Conservation (phyloP, 1,140 invertebrate genomes). For the Myzus persicae region DNA sequence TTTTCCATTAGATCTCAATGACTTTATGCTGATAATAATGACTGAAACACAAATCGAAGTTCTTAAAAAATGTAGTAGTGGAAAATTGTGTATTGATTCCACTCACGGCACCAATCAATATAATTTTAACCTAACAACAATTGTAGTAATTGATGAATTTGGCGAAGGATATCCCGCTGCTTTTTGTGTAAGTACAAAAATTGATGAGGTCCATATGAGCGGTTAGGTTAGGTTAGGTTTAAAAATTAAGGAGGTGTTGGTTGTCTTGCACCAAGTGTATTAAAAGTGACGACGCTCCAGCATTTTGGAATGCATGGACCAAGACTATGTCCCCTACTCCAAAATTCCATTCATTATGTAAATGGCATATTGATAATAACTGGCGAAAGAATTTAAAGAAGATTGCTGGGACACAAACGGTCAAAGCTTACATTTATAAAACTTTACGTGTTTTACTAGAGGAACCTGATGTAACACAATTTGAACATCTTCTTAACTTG, state of each 20-base stretch:
- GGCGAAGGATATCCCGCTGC: conserved; percentile 29
- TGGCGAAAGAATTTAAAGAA: conserved; percentile 37
- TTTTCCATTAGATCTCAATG: background rate
- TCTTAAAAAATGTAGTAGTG: too few species aligned
- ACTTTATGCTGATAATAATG: conserved; percentile 30
- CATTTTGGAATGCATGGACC: background rate
- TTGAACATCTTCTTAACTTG: background rate
- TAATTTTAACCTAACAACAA: conserved; percentile 51
- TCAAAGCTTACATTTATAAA: background rate
- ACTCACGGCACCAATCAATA: conserved; percentile 31
- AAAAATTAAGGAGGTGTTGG: background rate
- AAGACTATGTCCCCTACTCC: conserved; percentile 18
- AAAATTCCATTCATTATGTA: conserved; percentile 28
- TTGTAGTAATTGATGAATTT: conserved; percentile 59
- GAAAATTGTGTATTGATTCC: conserved; percentile 50
- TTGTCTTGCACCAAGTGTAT: background rate
- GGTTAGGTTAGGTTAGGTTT: too few species aligned
- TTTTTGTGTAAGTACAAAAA: conserved; percentile 31
- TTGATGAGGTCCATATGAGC: conserved; percentile 7
- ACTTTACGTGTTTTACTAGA: background rate
- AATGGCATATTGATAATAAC: conserved; percentile 52
- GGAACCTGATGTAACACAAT: background rate
- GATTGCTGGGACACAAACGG: background rate
- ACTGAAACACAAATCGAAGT: too few species aligned
- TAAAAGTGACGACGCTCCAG: conserved; percentile 51